Evolutionary conservation across 2,888 invertebrate genomes (phyloP), one percentile per base, ranked within the genome.

Genomic region (Lasioglossum vierecki): DNA sequence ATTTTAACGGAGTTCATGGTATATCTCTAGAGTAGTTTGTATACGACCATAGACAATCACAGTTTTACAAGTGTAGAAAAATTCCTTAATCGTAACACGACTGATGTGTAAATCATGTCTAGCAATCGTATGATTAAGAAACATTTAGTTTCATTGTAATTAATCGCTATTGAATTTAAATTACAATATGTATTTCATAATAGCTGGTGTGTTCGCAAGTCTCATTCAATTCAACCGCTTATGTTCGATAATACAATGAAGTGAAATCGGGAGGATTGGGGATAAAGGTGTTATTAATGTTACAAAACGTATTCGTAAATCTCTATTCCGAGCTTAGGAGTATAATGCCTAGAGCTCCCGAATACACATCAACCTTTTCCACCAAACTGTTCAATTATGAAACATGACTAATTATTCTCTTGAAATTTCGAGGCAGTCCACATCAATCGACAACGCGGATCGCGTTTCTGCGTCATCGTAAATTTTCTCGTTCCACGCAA

Each of bases 361-460:
- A 74, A 76, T 76, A 73, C 70, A 70, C 41, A 74, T 88, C 76
- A 82, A 89, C 90, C 88, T 88, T 89, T 90, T 90, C 90, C 90
- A 90, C 90, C 90, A 83, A 90, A 90, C 90, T 90, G 77, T 53
- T 90, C 90, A 90, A 90, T 90, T 90, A 87, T 85, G 30, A 82
- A 88, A 79, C 74, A 80, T 80, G 49, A 80, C 63, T 83, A 76
- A 57, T 15, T 26, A 49, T 73, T 78, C 22, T 80, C 15, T 72
- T 60, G 49, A 57, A 85, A 78, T 57, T 39, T 77, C 70, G 79
- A 88, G 86, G 87, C 88, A 82, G 82, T 84, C 83, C 35, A 85
- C 80, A 88, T 83, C 87, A 85, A 86, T 57, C 60, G 35, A 63
- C 35, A 79, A 57, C 68, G 70, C 35, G 15, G 63, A 53, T 49